A percentile compares a stretch with the other conserved stretches of the same genome.
Evolutionary conservation across 2,113 vertebrate genomes (phyloP).

Genomic region (Sciurus niger): DNA sequence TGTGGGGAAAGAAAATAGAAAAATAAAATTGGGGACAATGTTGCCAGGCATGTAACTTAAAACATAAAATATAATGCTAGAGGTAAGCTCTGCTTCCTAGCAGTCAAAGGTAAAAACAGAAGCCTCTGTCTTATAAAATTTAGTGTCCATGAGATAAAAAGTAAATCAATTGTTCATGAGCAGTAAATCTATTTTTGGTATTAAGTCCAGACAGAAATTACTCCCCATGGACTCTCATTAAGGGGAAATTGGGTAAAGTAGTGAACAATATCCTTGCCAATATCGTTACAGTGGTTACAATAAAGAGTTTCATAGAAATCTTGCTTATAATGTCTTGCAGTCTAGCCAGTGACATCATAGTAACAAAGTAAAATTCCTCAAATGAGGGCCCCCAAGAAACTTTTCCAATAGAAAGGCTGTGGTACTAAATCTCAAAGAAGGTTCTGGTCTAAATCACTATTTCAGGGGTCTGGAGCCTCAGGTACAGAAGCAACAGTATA

Average conservation of each 20-base stretch:
- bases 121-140: slow-evolving; percentile 14
- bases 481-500: neutral
- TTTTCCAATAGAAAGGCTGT: neutral
- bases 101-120: neutral
- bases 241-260: slow-evolving; percentile 32
- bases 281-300: slow-evolving; percentile 4
- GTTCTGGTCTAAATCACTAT: neutral
- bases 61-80: neutral
- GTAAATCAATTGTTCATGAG: slow-evolving; percentile 38
- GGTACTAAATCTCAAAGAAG: neutral
- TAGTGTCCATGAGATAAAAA: neutral
- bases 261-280: slow-evolving; percentile 30
- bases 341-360: slow-evolving; percentile 51
- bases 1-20: slow-evolving; percentile 6
- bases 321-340: slow-evolving; percentile 33
- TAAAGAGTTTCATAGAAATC: slow-evolving; percentile 27
- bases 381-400: neutral
- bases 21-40: neutral
- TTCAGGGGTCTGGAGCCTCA: neutral
- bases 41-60: neutral
- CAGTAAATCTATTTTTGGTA: slow-evolving; percentile 64
- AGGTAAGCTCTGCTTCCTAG: neutral
- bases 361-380: slow-evolving; percentile 1
- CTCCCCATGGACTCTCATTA: slow-evolving; percentile 24
- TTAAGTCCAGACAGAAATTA: slow-evolving; percentile 63